phyloP scores from a whole-genome alignment of 2,888 invertebrate species.

The Ochropleura plecta region DNA sequence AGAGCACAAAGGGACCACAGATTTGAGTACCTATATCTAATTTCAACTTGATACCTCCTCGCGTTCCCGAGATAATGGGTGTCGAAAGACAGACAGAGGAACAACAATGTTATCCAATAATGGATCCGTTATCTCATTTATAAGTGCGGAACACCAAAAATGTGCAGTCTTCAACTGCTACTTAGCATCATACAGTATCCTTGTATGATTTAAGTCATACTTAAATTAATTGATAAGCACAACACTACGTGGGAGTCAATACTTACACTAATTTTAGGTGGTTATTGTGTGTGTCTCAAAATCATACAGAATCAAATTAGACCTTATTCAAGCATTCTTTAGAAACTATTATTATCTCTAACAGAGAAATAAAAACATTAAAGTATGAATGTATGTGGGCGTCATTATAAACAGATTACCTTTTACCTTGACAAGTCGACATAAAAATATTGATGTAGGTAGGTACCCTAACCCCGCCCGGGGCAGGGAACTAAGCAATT shows the following conservation, averaged over 20 bases:
- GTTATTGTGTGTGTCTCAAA: neutral
- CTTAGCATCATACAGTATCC: neutral
- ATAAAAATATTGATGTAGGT: conserved; percentile 28
- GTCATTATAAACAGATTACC: conserved; percentile 17
- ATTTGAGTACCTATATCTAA: too few species aligned
- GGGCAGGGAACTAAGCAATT: conserved; percentile 52
- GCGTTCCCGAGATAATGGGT: too few species aligned
- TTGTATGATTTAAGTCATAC: neutral
- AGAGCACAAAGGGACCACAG: too few species aligned
- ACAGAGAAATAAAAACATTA: neutral
- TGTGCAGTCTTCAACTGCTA: neutral
- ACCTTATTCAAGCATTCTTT: neutral
- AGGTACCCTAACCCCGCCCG: conserved; percentile 23
- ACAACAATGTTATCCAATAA: too few species aligned
- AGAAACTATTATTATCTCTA: neutral
- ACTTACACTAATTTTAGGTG: neutral
- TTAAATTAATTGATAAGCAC: neutral
- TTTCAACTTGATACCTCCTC: too few species aligned
- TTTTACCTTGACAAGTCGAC: conserved; percentile 45
- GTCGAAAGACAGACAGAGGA: too few species aligned
- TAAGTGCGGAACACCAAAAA: too few species aligned
- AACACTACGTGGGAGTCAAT: neutral
- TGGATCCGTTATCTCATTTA: too few species aligned
- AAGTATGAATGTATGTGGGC: conserved; percentile 12
- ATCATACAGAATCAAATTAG: neutral